Conservation (phyloP, 2,113 vertebrate species). For the Rhynchomys soricoides region DNA sequence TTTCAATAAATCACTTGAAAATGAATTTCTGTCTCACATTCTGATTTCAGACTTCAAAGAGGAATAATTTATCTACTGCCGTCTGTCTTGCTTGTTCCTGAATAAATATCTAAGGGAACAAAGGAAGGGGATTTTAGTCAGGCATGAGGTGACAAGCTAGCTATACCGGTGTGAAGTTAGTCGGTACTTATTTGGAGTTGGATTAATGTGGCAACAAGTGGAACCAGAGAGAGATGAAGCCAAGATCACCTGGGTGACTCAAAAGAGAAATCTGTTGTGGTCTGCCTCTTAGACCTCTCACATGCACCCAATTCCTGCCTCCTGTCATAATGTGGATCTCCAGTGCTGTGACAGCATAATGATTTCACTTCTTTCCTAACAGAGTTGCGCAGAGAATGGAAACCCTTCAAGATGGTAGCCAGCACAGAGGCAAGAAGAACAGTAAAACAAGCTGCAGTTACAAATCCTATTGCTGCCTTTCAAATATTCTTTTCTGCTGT, state of each 20-base stretch:
- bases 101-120: conserved; percentile 32
- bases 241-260: background rate
- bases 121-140: background rate
- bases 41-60: conserved; percentile 42
- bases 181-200: background rate
- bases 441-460: background rate
- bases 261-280: background rate
- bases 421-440: background rate
- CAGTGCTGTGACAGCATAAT: background rate
- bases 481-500: background rate
- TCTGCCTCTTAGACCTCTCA: background rate
- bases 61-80: conserved; percentile 39
- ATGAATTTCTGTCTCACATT: conserved; percentile 19
- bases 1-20: conserved; percentile 29
- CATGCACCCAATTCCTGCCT: background rate
- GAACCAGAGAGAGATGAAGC: background rate
- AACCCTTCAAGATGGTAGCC: background rate
- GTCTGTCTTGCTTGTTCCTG: conserved; percentile 17
- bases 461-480: background rate
- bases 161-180: background rate
- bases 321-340: background rate
- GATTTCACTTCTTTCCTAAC: background rate
- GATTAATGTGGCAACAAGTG: background rate
- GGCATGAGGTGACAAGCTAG: background rate
- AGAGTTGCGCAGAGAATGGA: background rate